phyloP scores from a whole-genome alignment of 2,113 vertebrate species.

The Nannobrachium achirus region DNA sequence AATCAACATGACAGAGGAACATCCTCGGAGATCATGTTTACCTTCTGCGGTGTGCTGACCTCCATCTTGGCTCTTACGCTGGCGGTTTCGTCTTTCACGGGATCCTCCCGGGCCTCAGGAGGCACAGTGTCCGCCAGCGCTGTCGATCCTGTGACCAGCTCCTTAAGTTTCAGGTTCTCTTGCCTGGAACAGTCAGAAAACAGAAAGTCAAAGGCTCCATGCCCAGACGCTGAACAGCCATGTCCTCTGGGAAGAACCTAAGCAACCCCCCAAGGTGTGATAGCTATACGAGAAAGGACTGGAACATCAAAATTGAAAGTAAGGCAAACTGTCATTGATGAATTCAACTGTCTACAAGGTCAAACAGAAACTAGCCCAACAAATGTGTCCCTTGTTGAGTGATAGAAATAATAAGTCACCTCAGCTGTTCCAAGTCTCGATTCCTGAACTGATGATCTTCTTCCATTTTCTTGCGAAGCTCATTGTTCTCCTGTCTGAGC shows the following conservation, averaged over 20 bases:
- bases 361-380: too few relatives aligned
- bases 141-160: slow-evolving; percentile 81
- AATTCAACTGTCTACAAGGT: not conserved
- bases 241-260: slow-evolving; percentile 72
- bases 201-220: slow-evolving; percentile 23
- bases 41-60: slow-evolving; percentile 83
- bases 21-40: slow-evolving; percentile 43
- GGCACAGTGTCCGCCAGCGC: slow-evolving; percentile 69
- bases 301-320: slow-evolving; percentile 52
- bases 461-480: slow-evolving; percentile 93
- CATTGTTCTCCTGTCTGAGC: slow-evolving; percentile 92
- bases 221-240: slow-evolving; percentile 3
- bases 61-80: slow-evolving; percentile 77
- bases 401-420: slow-evolving; percentile 74
- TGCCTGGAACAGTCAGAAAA: slow-evolving; percentile 73
- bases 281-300: slow-evolving; percentile 27
- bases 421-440: slow-evolving; percentile 89
- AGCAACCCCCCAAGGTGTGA: slow-evolving; percentile 13
- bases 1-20: not conserved
- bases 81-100: slow-evolving; percentile 62
- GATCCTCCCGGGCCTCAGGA: slow-evolving; percentile 74
- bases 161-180: slow-evolving; percentile 93
- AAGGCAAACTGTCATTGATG: not conserved
- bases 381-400: not conserved
- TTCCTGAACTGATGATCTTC: slow-evolving; percentile 92